Percentiles rank a stretch among this genome's conserved stretches.
These are phyloP conservation scores for Oasisia sp. DNA, from an alignment of 2,888 invertebrate species.

Conservation along the genomic window DNA sequence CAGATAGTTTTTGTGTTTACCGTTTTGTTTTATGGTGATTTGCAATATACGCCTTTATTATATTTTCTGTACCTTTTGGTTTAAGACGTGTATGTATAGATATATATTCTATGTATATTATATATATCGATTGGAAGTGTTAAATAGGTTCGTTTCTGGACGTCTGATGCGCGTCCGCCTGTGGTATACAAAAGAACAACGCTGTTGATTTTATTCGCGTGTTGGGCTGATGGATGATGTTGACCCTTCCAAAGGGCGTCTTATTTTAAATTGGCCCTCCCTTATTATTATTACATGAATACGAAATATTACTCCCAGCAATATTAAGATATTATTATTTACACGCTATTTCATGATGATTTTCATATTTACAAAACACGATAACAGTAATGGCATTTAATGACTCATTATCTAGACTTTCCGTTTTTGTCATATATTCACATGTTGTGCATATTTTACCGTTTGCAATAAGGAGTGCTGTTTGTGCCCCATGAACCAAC, in stretches of 20 bases:
- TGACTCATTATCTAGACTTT: constrained; percentile 37
- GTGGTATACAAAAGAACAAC: neutral
- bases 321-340: constrained; percentile 29
- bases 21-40: constrained; percentile 17
- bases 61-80: constrained; percentile 6
- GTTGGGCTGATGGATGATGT: neutral
- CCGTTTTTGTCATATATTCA: constrained; percentile 36
- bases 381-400: constrained; percentile 36
- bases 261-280: constrained; percentile 7
- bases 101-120: neutral
- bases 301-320: constrained; percentile 8
- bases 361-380: constrained; percentile 29
- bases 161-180: neutral
- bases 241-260: neutral
- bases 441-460: constrained; percentile 36
- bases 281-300: neutral
- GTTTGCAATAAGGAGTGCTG: neutral
- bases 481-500: neutral
- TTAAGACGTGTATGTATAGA: constrained; percentile 12
- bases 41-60: constrained; percentile 13
- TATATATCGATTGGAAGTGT: constrained; percentile 17
- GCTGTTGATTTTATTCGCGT: neutral
- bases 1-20: constrained; percentile 13
- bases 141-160: neutral
- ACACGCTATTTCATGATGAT: constrained; percentile 35